Evolutionary conservation across 2,113 vertebrate species (phyloP).

Genomic region (Formicarius rufipectus): DNA sequence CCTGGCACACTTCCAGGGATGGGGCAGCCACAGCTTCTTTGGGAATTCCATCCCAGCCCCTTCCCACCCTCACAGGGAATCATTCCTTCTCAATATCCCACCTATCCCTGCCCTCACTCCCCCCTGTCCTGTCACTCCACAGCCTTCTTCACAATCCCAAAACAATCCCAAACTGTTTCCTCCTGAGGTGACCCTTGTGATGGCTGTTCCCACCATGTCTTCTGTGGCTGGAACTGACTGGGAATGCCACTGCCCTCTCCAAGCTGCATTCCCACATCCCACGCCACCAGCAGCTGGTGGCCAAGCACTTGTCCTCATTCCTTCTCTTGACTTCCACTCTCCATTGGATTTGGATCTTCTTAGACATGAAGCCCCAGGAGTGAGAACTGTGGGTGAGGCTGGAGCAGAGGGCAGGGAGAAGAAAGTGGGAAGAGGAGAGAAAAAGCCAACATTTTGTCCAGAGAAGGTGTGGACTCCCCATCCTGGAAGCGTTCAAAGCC

Average conservation of each 20-base stretch:
- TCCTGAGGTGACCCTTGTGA: background rate
- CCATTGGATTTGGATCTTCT: background rate
- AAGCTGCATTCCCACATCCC: background rate
- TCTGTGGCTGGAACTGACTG: background rate
- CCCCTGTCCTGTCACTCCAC: rapidly evolving
- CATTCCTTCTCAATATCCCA: background rate
- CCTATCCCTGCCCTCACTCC: background rate
- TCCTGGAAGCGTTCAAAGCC: background rate
- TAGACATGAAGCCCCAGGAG: background rate
- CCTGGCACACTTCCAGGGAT: background rate
- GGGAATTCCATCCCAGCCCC: background rate
- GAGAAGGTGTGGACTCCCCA: background rate
- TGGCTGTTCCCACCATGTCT: background rate
- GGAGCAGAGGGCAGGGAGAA: background rate
- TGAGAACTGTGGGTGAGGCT: background rate
- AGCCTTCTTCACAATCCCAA: background rate
- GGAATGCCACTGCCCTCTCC: background rate
- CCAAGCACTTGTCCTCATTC: background rate
- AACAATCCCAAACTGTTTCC: background rate
- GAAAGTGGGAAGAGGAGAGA: background rate
- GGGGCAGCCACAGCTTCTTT: too few relatives aligned
- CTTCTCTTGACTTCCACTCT: background rate
- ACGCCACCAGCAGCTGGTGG: background rate
- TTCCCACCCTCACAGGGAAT: background rate
- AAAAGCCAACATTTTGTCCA: background rate